Percentiles rank a stretch among this genome's conserved stretches.
Conservation (phyloP, 2,888 invertebrate species). For the Drosophila longiperda region DNA sequence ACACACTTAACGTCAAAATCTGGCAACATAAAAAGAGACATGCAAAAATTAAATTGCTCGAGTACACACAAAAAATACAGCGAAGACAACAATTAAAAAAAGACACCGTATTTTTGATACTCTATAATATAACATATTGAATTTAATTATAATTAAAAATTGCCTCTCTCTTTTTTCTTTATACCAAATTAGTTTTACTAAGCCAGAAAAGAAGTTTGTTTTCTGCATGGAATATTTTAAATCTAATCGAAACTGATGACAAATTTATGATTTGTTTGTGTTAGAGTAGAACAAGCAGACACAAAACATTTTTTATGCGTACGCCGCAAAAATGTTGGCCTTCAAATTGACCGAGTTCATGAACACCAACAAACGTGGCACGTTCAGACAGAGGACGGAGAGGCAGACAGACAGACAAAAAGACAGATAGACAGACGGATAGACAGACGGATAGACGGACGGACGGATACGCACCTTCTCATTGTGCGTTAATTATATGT, state of each 20-base stretch:
- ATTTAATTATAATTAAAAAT: background rate
- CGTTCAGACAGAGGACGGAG: constrained; percentile 28
- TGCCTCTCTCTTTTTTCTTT: background rate
- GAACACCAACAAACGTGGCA: constrained; percentile 64
- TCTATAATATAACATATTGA: background rate
- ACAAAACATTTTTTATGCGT: constrained; percentile 65
- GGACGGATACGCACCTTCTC: constrained; percentile 68
- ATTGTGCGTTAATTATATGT: constrained; percentile 75
- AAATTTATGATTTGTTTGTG: constrained; percentile 19
- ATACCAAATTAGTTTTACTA: accelerated
- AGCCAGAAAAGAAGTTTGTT: background rate
- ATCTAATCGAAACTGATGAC: background rate
- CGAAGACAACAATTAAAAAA: background rate
- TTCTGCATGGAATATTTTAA: background rate
- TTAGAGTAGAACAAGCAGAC: constrained; percentile 40
- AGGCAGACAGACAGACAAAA: background rate
- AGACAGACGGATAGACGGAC: constrained; percentile 11
- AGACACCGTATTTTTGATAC: constrained; percentile 6
- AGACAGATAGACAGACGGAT: constrained; percentile 10
- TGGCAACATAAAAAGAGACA: constrained; percentile 56
- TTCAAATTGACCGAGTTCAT: constrained; percentile 82
- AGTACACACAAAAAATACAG: constrained; percentile 51
- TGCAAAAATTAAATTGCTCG: constrained; percentile 71
- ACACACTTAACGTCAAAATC: constrained; percentile 56
- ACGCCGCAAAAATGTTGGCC: constrained; percentile 77